Percentiles rank a stretch among this genome's conserved stretches.
phyloP scores from a whole-genome alignment of 2,888 invertebrate genomes.

The Esperia sulphurella region DNA sequence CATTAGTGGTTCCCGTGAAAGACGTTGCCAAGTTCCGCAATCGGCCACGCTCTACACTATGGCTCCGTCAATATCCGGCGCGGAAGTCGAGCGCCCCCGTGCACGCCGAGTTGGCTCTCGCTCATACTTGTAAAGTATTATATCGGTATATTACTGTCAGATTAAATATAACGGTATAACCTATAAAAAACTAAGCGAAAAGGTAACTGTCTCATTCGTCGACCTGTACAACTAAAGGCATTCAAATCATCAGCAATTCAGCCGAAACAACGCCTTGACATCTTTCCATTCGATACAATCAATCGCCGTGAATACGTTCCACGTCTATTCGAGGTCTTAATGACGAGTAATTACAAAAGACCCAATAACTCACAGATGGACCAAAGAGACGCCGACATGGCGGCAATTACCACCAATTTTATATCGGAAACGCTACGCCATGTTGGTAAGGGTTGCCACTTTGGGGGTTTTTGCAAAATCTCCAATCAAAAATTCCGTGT shows the following conservation, averaged over 20 bases:
- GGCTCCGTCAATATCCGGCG: no score
- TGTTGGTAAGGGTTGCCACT: constrained; percentile 14
- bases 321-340: constrained; percentile 21
- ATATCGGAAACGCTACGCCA: constrained; percentile 26
- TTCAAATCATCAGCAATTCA: neutral
- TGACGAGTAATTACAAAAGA: constrained; percentile 36
- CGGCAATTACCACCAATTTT: constrained; percentile 36
- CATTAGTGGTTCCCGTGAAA: no score
- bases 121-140: no score
- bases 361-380: constrained; percentile 22
- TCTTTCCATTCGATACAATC: constrained; percentile 10
- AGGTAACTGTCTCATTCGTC: neutral
- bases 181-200: neutral
- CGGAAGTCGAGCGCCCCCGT: no score
- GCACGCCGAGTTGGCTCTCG: no score
- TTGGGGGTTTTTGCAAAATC: no score
- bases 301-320: constrained; percentile 1
- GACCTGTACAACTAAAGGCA: neutral
- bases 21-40: no score
- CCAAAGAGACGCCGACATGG: constrained; percentile 19
- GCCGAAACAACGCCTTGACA: constrained; percentile 6
- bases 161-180: no score
- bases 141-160: no score
- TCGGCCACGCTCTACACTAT: no score
- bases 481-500: neutral